phyloP scores from a whole-genome alignment of 2,797 vertebrate genomes.

The Eulemur rubriventer region DNA sequence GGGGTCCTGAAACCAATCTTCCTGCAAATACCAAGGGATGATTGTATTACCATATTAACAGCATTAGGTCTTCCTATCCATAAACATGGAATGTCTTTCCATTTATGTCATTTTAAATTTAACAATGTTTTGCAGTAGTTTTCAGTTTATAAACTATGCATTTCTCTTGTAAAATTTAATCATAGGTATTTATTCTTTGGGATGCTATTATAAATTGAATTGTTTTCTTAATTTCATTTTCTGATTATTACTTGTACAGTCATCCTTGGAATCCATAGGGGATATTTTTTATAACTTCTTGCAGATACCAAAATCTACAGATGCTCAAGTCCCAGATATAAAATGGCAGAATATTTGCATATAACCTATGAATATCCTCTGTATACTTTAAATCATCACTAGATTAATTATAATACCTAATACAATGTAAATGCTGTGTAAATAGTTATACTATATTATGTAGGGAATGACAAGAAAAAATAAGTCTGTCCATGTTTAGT shows the following conservation, averaged over 20 bases:
- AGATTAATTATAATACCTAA: not conserved
- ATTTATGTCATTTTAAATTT: not conserved
- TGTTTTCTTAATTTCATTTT: not conserved
- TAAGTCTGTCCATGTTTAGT: not conserved
- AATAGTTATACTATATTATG: not conserved
- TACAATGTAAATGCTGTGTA: not conserved
- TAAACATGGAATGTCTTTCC: not conserved
- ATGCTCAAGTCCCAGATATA: not conserved
- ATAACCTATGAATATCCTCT: not conserved
- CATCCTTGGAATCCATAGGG: not conserved
- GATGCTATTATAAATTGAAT: not conserved
- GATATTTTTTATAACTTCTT: not conserved
- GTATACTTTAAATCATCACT: not conserved
- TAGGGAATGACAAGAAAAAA: not conserved
- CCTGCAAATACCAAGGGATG: not conserved
- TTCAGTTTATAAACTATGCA: not conserved
- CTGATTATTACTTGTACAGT: not conserved
- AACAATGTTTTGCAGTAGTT: not conserved
- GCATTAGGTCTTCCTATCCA: not conserved
- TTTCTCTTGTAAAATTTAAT: constrained; percentile 3
- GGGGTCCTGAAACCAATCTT: not conserved
- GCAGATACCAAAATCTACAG: not conserved
- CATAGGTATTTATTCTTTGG: not conserved
- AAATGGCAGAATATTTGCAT: not conserved
- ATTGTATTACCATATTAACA: not conserved